Conservation (phyloP, 64 coral and sea anemone genomes). For the Cladopsammia gracilis region DNA sequence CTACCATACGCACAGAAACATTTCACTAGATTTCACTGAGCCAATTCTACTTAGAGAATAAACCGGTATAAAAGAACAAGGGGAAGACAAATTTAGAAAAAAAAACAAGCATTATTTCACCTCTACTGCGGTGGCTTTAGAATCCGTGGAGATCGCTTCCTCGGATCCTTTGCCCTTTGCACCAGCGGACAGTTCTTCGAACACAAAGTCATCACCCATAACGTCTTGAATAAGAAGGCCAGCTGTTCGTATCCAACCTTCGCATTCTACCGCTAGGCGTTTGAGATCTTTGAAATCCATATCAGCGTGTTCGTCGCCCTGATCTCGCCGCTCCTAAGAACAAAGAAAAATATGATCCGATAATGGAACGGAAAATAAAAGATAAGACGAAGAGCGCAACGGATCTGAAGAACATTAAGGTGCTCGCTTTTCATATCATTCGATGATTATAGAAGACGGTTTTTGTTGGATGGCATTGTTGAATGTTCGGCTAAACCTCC, state of each 20-base stretch:
- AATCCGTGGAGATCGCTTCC: neutral
- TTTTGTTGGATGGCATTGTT: no score
- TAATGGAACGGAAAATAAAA: no score
- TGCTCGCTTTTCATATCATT: no score
- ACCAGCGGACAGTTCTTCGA: conserved; percentile 39
- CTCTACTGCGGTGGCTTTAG: neutral
- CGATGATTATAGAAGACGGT: no score
- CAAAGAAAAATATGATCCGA: no score
- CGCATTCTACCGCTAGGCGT: conserved; percentile 79
- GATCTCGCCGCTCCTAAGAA: conserved; percentile 25
- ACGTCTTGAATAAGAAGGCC: conserved; percentile 84
- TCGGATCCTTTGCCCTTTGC: conserved; percentile 8
- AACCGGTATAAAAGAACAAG: neutral
- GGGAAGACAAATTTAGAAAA: neutral
- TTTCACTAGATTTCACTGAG: no score
- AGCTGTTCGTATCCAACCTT: conserved; percentile 93
- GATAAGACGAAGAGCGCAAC: no score
- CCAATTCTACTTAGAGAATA: no score
- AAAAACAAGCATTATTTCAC: neutral
- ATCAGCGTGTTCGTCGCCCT: conserved; percentile 94
- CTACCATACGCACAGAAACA: no score
- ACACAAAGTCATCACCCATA: conserved; percentile 76
- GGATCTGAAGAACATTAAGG: no score
- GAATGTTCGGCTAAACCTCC: no score
- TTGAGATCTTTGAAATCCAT: conserved; percentile 99